Evolutionary conservation across 2,888 invertebrate genomes (phyloP), one percentile per base, ranked within the genome.

Genomic region (Drosophila robusta): DNA sequence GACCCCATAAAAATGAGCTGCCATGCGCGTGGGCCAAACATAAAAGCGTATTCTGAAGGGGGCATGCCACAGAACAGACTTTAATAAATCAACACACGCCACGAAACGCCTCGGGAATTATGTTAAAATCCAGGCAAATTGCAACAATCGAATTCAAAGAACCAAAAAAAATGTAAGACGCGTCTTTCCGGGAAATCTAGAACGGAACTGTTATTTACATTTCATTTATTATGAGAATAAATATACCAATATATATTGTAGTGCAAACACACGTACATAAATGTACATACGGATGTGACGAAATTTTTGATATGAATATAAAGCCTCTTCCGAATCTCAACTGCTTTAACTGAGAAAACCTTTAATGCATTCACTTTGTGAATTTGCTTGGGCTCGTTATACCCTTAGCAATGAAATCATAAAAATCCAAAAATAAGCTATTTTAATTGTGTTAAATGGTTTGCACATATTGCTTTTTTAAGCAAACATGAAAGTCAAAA

Each of bases 81-180:
- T 77, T 44, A 65, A 89, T 80, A 87, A 89, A 87, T 89, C 81
- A 89, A 80, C 71, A 71, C 18, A 57, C 50, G 41, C 51, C 45
- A 51, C 47, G 47, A 49, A 56, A 49, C 63, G 54, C 65, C 61
- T 34, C 22, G 9, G 55, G 45, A 45, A 50, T 42, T 47, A 32
- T 45, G 36, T 16, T 12, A 46, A 46, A n/a, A 38, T 34, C 18
- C 18, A 11, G 58, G n/a, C 41, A 32, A 78, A 60, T 63, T 70
- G 47, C 47, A 68, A 41, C 46, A 44, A 65, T 75, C 29, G 32
- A 61, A 61, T 22, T 18, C n/a, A 7, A 26, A 4, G 11, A n/a
- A 26, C 7, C 36, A 26, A 16, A 4, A 24, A 26, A 29, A n/a
- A 29, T 56, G 5, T n/a, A 24, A 49, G 9, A 9, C 16, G 8